Percentiles rank a stretch among this genome's conserved stretches.
phyloP scores from a whole-genome alignment of 2,888 invertebrate species.

The Timema cristinae region DNA sequence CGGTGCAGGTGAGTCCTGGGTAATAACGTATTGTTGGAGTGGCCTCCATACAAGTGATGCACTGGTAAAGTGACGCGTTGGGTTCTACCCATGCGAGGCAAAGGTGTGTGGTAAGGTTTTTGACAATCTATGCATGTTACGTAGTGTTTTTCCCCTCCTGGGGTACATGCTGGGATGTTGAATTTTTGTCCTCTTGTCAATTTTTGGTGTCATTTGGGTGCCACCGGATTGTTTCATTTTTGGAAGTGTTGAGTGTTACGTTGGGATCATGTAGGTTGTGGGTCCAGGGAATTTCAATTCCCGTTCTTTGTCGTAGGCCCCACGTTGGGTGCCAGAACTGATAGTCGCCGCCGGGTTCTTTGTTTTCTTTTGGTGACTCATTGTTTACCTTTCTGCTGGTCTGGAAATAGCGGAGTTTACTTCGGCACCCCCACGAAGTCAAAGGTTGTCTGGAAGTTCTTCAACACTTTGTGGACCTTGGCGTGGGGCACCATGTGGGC shows the following conservation, averaged over 20 bases:
- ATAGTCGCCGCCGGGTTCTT: not conserved
- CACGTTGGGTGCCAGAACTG: conserved; percentile 2
- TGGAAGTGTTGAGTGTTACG: not conserved
- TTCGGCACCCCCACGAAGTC: no score
- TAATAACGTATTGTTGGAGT: no score
- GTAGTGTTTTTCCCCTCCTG: not conserved
- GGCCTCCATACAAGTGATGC: not conserved
- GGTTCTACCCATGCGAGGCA: not conserved
- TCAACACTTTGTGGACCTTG: no score
- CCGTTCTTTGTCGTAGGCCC: not conserved
- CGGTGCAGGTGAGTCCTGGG: no score
- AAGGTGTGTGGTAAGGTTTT: not conserved
- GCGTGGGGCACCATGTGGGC: no score
- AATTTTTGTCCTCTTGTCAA: not conserved
- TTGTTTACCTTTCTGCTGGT: no score
- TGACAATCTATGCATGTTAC: not conserved
- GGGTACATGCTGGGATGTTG: not conserved
- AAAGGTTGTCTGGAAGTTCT: no score
- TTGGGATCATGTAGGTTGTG: not conserved
- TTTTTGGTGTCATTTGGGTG: not conserved
- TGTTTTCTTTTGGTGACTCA: no score
- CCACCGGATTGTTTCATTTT: not conserved
- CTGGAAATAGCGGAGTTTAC: no score
- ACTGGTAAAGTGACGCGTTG: not conserved
- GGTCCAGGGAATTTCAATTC: not conserved